Base-by-base conservation (phyloP, 2,797 vertebrate species). In the Catharus ustulatus region DNA sequence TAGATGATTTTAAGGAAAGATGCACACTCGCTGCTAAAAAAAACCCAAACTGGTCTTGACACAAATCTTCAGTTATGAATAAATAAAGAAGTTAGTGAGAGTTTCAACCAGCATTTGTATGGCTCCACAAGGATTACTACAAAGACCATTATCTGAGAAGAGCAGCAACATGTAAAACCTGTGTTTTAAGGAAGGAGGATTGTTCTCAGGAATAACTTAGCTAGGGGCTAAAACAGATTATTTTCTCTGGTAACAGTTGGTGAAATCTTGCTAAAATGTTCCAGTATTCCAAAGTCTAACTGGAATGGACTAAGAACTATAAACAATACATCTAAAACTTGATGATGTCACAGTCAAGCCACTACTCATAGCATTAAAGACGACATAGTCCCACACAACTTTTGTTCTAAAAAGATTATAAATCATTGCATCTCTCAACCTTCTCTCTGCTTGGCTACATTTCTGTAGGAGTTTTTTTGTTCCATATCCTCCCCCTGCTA, bases 41-140 rank as follows among this genome's bases (percentile, higher is more conserved):
- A 84, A 77, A 3, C 5, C 38, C 38, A 38, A 6, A 9, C 5
- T 54, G 32, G 36, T 36, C 58, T 79, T 91, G 40, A 79, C 83
- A 93, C 93, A 93, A 78, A 90, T 73, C 80, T 73, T 93, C 26
- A 83, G 55, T 78, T 90, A 7, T 51, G 38, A 79, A 85, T 36
- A 81, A 86, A 82, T 2, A 85, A 52, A 85, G 27, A 86, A 81
- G 34, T 69, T 76, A 46, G 62, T 71, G 49, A n/a, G 57, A 46
- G 18, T 72, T 81, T 58, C 77, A 89, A 81, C n/a, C 34, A 80
- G 69, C 40, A 68, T 75, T 88, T 89, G 34, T 34, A 74, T 3
- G 17, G 61, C 16, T 20, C n/a, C 32, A 83, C 30, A 83, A 89
- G 86, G 68, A 49, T 24, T 87, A 68, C 76, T 68, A 51, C 0